These are phyloP conservation scores for Rhabdornis inornatus DNA, from an alignment of 2,113 vertebrate species.

Conservation along the genomic window DNA sequence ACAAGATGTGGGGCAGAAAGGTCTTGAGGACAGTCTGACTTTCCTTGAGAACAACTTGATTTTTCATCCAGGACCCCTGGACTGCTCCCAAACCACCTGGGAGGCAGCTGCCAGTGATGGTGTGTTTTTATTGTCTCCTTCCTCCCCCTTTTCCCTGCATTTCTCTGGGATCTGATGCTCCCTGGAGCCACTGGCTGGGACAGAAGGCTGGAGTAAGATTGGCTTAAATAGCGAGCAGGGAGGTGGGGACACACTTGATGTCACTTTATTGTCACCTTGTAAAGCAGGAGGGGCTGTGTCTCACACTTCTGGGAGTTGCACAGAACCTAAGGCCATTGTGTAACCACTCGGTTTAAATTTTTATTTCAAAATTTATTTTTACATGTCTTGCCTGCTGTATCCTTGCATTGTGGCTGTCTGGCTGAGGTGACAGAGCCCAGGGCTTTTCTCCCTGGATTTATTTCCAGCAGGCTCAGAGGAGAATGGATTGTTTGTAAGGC, in stretches of 20 bases:
- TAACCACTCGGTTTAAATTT: background rate
- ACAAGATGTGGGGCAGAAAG: no score
- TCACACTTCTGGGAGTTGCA: background rate
- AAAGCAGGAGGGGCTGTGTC: background rate
- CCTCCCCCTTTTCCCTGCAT: background rate
- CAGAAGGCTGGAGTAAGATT: background rate
- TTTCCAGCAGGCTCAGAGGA: background rate
- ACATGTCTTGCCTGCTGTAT: fast-evolving
- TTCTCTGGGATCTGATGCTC: background rate
- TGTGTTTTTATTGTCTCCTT: background rate
- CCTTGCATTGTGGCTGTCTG: background rate
- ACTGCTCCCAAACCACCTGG: fast-evolving
- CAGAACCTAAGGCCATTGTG: background rate
- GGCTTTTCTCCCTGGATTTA: background rate
- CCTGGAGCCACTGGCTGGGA: background rate
- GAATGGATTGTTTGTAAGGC: background rate
- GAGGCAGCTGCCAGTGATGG: background rate
- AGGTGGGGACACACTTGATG: fast-evolving
- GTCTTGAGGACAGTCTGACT: background rate
- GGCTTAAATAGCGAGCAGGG: background rate
- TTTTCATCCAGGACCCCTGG: background rate
- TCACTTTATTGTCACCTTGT: background rate
- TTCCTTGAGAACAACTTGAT: background rate
- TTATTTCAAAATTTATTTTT: background rate
- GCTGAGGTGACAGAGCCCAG: background rate